Conservation (phyloP, 2,113 vertebrate species). For the Syngnathoides biaculeatus region DNA sequence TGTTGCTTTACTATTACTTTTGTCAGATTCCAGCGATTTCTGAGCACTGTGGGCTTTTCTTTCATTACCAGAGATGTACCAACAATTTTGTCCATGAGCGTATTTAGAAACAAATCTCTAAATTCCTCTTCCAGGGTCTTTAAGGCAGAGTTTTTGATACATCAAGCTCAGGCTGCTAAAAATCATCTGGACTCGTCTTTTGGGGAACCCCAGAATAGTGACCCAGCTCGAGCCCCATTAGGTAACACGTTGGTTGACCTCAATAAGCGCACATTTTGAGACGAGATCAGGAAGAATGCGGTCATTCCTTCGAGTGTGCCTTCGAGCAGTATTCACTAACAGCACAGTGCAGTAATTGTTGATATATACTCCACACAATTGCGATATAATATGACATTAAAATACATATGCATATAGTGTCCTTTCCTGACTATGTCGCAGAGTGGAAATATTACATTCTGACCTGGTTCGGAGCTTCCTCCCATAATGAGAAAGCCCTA, state of each 20-base stretch:
- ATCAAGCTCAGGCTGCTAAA: constrained; percentile 11
- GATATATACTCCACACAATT: neutral
- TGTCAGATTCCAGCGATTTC: too few relatives aligned
- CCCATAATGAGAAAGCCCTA: neutral
- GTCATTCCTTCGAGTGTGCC: constrained; percentile 9
- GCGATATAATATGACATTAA: too few relatives aligned
- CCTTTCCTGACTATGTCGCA: neutral
- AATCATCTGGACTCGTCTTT: constrained; percentile 32
- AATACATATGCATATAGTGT: neutral
- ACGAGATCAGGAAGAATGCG: constrained; percentile 11
- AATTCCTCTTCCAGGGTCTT: neutral
- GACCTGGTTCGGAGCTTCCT: constrained; percentile 12
- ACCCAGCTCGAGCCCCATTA: constrained; percentile 60
- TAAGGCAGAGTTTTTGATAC: neutral
- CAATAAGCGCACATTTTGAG: constrained; percentile 42
- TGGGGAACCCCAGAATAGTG: constrained; percentile 34
- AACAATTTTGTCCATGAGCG: too few relatives aligned
- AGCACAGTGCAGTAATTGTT: neutral
- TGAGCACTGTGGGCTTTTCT: too few relatives aligned
- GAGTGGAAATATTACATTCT: neutral
- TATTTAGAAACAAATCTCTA: neutral
- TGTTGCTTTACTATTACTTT: too few relatives aligned
- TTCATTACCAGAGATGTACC: too few relatives aligned
- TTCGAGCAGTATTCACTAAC: neutral
- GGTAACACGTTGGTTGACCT: constrained; percentile 44